Evolutionary conservation across 2,888 invertebrate species (phyloP), one percentile per base, ranked within the genome.

Genomic region (Carabus problematicus): DNA sequence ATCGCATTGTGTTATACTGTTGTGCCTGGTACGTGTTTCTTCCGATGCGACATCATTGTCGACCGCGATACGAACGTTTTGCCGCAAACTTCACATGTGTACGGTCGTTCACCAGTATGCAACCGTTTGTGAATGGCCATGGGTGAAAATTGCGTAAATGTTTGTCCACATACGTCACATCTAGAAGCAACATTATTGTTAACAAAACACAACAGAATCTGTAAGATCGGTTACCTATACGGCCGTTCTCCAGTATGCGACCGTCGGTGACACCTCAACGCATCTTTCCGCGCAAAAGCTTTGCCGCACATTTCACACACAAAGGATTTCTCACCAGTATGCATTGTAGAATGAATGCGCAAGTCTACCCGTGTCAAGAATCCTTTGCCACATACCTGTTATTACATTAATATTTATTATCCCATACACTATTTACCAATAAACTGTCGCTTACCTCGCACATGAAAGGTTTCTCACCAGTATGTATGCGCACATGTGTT

Each of bases 61-160:
- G 87, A 87, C 64, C 84, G 80, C 0, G 87, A 86, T 1, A 87
- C 85, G 72, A 88, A 88, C 0, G 83, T 81, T 75, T 85, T 85
- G 2, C 79, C 81, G 73, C 88, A 88, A 7, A 84, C 82, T 73
- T 87, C 87, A 75, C 88, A 88, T 55, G 84, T 79, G 74, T 88
- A 88, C 0, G 88, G 88, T 62, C 87, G 78, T 75, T 88, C 88
- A 1, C 87, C 87, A 0, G 87, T 87, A 75, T 88, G 88, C 40
- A 87, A 78, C 64, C 87, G 80, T 77, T 85, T 86, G 74, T 88
- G 88, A 67, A 87, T 87, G 0, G 86, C 86, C 85, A 88, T 86
- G 6, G 87, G 87, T n/a, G 87, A 86, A 74, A 87, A 87, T 73
- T 88, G 88, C 0, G 87, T 87, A 73, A 88, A 88, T 6, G 86